Evolutionary conservation across 2,797 vertebrate genomes (phyloP), one percentile per base, ranked within the genome.

Genomic region (Garrulus glandarius): DNA sequence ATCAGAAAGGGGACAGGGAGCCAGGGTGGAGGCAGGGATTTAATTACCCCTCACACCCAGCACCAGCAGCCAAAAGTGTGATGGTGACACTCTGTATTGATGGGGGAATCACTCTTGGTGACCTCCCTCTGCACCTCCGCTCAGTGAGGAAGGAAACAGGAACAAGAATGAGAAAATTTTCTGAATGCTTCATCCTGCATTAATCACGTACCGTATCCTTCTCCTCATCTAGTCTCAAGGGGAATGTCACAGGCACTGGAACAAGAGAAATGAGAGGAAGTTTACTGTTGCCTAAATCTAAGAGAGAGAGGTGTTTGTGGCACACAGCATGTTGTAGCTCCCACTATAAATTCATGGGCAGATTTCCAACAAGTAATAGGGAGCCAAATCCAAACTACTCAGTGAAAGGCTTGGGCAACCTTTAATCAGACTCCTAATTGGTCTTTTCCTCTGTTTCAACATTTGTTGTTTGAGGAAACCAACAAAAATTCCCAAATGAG

Each of bases 351-450:
- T 84, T 70, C 83, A 81, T 4, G 59, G 91, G 94, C 93, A 94
- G 67, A 63, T 84, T 94, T 94, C 93, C 95, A 91, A 46, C 56
- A 80, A 94, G 83, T 86, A 93, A 94, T 19, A 79, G 67, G 77
- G 83, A 92, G 85, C 77, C 8, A 52, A 92, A 93, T 90, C 70
- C 87, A 82, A 88, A 93, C 61, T 55, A 78, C 53, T 85, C 87
- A 59, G 85, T 90, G 82, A 93, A 96, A 89, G 80, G 82, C 88
- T 88, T 84, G 61, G 94, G 76, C 87, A 95, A 81, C 95, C 80
- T 94, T 94, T 93, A 96, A 93, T 96, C 94, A 89, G 89, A 74
- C 41, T 92, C 75, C 68, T 94, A 96, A 92, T 93, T 92, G 89
- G 89, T 64, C 77, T 93, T 93, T 90, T 80, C 74, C 77, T 93